These are phyloP conservation scores for Prunella fulvescens DNA, from an alignment of 2,113 vertebrate species.

Conservation along the genomic window DNA sequence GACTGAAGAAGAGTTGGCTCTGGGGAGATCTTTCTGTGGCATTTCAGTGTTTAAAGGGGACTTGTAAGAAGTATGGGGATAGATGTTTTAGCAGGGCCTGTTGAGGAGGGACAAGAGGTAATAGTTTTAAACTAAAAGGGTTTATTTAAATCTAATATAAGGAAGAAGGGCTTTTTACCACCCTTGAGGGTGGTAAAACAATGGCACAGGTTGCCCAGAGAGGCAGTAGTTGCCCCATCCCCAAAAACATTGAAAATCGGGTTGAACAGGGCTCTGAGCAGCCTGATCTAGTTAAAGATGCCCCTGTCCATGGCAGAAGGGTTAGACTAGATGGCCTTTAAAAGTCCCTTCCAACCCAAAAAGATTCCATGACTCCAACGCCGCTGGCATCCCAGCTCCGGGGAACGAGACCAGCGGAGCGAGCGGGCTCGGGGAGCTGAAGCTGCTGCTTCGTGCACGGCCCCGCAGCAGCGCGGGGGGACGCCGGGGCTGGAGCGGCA, in stretches of 20 bases:
- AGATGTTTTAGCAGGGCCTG: neutral
- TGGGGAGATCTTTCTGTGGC: neutral
- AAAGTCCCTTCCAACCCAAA: neutral
- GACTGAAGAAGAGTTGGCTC: neutral
- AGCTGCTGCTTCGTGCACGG: accelerated
- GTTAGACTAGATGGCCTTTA: neutral
- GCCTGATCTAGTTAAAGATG: neutral
- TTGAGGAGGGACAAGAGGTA: neutral
- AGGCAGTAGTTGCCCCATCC: neutral
- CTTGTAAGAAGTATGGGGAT: neutral
- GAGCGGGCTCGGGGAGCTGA: accelerated
- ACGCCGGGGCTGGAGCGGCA: neutral
- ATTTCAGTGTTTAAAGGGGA: neutral
- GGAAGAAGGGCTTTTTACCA: neutral
- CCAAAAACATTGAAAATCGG: neutral
- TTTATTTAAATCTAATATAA: neutral
- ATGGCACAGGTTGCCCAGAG: too few relatives aligned
- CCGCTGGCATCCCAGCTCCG: accelerated
- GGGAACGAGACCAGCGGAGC: accelerated
- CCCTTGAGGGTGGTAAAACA: neutral
- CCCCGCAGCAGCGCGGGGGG: neutral
- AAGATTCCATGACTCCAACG: neutral
- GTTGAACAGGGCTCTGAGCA: neutral
- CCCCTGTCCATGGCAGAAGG: neutral
- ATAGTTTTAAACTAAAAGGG: neutral